phyloP scores from a whole-genome alignment of 2,888 invertebrate genomes.

The Anorthoa munda region DNA sequence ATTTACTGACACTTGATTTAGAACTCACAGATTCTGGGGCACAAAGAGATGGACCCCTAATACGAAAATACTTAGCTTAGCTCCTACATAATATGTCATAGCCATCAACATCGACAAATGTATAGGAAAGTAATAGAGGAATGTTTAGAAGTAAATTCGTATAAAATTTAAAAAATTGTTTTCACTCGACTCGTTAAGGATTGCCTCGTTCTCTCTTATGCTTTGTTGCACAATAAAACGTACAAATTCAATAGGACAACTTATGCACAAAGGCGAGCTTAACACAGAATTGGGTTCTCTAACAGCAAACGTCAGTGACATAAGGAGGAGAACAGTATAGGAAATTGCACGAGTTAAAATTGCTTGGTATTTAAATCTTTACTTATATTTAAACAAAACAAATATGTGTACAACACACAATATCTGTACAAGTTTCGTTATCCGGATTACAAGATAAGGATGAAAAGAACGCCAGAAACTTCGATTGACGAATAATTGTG shows the following conservation, averaged over 20 bases:
- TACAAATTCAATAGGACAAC: too few relatives aligned
- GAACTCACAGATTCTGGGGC: constrained; percentile 10
- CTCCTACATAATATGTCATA: neutral
- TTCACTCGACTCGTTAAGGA: neutral
- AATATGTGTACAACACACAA: too few relatives aligned
- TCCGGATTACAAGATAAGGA: neutral
- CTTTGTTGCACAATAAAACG: too few relatives aligned
- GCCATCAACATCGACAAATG: neutral
- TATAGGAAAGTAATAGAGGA: neutral
- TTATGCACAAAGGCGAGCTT: too few relatives aligned
- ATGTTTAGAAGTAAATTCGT: neutral
- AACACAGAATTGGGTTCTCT: too few relatives aligned
- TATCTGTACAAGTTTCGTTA: neutral
- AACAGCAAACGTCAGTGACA: too few relatives aligned
- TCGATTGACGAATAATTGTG: neutral
- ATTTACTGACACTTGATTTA: constrained; percentile 34
- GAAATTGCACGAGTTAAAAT: too few relatives aligned
- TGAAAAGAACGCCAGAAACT: neutral
- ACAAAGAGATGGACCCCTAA: neutral
- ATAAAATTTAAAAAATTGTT: neutral
- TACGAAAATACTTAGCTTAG: neutral
- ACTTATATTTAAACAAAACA: too few relatives aligned
- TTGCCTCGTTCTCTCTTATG: neutral
- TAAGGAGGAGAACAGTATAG: too few relatives aligned
- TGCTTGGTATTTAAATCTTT: too few relatives aligned